Percentiles rank a stretch among this genome's conserved stretches.
Conservation (phyloP, 2,888 invertebrate genomes). For the Elgonia sp. region DNA sequence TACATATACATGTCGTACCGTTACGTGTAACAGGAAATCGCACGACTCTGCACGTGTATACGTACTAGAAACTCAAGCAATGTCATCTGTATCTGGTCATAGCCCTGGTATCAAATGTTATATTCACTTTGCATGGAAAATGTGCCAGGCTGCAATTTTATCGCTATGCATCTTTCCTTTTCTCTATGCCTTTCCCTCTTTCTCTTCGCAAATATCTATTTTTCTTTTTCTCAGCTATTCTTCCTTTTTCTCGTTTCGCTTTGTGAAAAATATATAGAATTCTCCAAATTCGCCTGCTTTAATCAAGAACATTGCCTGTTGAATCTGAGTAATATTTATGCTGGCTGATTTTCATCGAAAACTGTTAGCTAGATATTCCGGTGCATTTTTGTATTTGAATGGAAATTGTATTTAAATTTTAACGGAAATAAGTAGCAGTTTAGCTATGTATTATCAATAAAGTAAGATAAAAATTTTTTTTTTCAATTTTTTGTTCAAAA, state of each 20-base stretch:
- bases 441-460: too few relatives aligned
- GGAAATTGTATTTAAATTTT: too few relatives aligned
- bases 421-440: too few relatives aligned
- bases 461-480: too few relatives aligned
- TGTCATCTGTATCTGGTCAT: constrained; percentile 67
- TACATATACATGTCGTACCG: constrained; percentile 63
- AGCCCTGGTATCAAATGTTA: constrained; percentile 58
- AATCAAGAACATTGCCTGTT: neutral
- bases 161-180: neutral
- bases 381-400: neutral
- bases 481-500: too few relatives aligned
- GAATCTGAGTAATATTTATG: constrained; percentile 15
- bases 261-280: constrained; percentile 10
- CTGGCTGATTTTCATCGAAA: neutral
- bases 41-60: constrained; percentile 49
- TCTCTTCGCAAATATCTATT: neutral
- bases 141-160: constrained; percentile 48
- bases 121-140: constrained; percentile 43
- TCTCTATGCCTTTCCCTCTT: too few relatives aligned
- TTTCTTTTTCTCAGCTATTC: constrained; percentile 6
- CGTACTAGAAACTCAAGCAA: constrained; percentile 55
- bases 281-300: neutral
- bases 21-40: constrained; percentile 68
- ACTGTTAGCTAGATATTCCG: neutral
- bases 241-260: neutral